Percentiles rank a stretch among this genome's conserved stretches.
These are phyloP conservation scores for Lates calcarifer DNA, from an alignment of 2,113 vertebrate genomes.

Conservation along the genomic window DNA sequence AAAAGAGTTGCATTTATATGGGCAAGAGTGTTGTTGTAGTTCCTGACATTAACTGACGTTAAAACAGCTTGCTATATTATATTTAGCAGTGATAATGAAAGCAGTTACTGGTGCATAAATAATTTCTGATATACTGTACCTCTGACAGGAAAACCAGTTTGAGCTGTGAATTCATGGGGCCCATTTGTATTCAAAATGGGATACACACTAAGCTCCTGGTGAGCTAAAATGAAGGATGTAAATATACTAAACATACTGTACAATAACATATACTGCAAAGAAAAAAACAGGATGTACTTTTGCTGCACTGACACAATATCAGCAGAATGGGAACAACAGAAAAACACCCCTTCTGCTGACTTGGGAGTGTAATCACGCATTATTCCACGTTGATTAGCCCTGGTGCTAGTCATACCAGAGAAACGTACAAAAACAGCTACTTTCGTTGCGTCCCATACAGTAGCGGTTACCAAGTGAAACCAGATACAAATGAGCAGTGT, in stretches of 20 bases:
- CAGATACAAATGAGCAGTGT: too few species aligned
- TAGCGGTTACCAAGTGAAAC: too few species aligned
- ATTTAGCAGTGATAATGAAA: not conserved
- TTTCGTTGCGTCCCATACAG: too few species aligned
- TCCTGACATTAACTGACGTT: not conserved
- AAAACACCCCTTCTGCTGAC: too few species aligned
- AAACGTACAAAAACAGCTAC: too few species aligned
- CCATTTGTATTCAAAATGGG: not conserved
- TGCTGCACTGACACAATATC: too few species aligned
- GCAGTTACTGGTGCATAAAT: not conserved
- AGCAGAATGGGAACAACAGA: too few species aligned
- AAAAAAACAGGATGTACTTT: too few species aligned
- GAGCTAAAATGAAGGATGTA: not conserved
- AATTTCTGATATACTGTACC: constrained; percentile 7
- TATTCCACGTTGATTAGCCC: not conserved
- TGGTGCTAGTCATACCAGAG: too few species aligned
- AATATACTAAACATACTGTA: not conserved
- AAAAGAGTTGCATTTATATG: not conserved
- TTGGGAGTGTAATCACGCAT: too few species aligned
- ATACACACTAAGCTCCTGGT: not conserved
- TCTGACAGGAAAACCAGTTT: constrained; percentile 16
- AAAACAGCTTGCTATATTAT: not conserved
- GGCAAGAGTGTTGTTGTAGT: not conserved
- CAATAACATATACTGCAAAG: not conserved
- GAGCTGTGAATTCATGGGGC: not conserved